phyloP scores from a whole-genome alignment of 2,888 invertebrate genomes.

The Leucozona laternaria region DNA sequence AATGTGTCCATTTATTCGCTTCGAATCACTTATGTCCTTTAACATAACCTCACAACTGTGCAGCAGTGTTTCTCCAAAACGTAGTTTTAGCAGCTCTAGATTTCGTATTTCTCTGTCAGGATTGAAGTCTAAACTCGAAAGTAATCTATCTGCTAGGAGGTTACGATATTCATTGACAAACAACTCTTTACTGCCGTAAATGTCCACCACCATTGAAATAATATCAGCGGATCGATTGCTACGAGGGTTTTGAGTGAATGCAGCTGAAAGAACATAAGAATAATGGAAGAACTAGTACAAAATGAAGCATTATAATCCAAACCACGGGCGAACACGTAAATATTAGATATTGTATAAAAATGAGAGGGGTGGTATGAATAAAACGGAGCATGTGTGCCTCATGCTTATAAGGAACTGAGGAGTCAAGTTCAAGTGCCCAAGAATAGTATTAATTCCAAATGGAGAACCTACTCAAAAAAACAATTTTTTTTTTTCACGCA shows the following conservation, averaged over 20 bases:
- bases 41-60: conserved; percentile 99
- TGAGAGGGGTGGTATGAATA: too few relatives aligned
- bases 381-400: too few relatives aligned
- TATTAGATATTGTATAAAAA: background rate
- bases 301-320: background rate
- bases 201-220: conserved; percentile 98
- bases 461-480: too few relatives aligned
- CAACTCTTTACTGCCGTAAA: conserved; percentile 98
- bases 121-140: conserved; percentile 92
- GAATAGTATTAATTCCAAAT: too few relatives aligned
- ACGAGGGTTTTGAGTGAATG: conserved; percentile 76
- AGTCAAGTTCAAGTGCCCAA: too few relatives aligned
- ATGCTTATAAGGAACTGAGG: too few relatives aligned
- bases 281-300: background rate
- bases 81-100: conserved; percentile 95
- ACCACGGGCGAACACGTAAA: background rate
- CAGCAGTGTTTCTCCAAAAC: conserved; percentile 97
- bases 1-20: conserved; percentile 94
- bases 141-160: conserved; percentile 93
- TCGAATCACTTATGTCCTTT: conserved; percentile 98
- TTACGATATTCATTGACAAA: conserved; percentile 99
- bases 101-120: conserved; percentile 96
- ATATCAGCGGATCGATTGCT: conserved; percentile 89
- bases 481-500: background rate
- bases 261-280: conserved; percentile 36